A percentile compares a stretch with the other conserved stretches of the same genome.
Conservation (phyloP, 2,888 invertebrate genomes). For the Drosophila koepferae region DNA sequence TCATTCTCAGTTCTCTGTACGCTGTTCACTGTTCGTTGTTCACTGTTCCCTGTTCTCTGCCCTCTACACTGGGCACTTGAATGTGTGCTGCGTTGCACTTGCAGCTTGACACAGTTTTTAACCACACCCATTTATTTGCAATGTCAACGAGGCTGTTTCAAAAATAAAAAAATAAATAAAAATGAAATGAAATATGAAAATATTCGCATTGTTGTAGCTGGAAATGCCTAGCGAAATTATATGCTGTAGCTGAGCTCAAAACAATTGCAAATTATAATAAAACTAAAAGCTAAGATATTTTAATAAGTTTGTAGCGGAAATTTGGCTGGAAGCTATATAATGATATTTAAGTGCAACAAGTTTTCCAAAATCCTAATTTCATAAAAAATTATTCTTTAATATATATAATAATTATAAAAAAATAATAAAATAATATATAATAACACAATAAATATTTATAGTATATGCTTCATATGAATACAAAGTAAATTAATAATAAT, state of each 20-base stretch:
- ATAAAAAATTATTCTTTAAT: no score
- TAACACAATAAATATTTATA: no score
- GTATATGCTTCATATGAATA: no score
- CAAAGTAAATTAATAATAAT: no score
- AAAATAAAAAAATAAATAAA: conserved; percentile 15
- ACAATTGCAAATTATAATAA: not conserved
- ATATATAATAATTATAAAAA: no score
- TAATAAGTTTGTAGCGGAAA: not conserved
- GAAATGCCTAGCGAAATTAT: not conserved
- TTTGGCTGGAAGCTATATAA: not conserved
- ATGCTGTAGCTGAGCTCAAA: conserved; percentile 8
- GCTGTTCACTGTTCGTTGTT: not conserved
- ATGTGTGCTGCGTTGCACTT: conserved; percentile 52
- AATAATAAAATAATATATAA: no score
- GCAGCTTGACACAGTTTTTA: conserved; percentile 77
- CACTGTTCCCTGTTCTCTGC: not conserved
- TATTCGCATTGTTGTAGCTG: not conserved
- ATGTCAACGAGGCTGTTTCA: conserved; percentile 62
- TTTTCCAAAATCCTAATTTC: no score
- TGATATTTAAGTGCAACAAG: no score
- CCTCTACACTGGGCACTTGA: conserved; percentile 7
- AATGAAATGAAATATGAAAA: conserved; percentile 1
- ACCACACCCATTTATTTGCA: conserved; percentile 78
- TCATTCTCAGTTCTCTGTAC: conserved; percentile 2
- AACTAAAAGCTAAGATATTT: not conserved